A percentile compares a stretch with the other conserved stretches of the same genome.
phyloP scores from a whole-genome alignment of 2,888 invertebrate genomes.

The Dendrolimus pini region DNA sequence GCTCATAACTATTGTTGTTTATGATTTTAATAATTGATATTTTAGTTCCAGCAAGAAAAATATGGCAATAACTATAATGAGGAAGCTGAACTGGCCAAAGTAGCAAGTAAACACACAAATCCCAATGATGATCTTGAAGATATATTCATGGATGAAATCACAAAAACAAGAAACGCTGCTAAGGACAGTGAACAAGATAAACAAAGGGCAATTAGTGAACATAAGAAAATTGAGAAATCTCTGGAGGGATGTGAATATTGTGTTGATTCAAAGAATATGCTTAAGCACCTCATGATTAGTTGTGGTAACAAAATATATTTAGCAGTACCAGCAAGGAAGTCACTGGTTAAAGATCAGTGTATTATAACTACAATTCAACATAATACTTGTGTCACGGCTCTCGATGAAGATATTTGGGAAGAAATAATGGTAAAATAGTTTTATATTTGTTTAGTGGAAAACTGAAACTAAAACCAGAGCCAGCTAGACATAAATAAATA shows the following conservation, averaged over 20 bases:
- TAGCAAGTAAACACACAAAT: slow-evolving; percentile 80
- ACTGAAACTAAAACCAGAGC: too few species aligned
- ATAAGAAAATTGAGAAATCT: slow-evolving; percentile 80
- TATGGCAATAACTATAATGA: slow-evolving; percentile 87
- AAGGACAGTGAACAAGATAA: slow-evolving; percentile 79
- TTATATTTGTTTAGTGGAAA: too few species aligned
- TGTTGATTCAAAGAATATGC: slow-evolving; percentile 85
- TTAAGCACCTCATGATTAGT: slow-evolving; percentile 90
- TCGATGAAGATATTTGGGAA: slow-evolving; percentile 97
- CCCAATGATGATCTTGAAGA: slow-evolving; percentile 89
- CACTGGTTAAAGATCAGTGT: slow-evolving; percentile 91
- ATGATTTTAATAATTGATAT: slow-evolving; percentile 14
- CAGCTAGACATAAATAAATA: too few species aligned
- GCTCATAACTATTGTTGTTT: too few species aligned
- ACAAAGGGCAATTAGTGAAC: slow-evolving; percentile 83
- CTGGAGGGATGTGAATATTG: slow-evolving; percentile 90
- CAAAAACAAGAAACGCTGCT: slow-evolving; percentile 77
- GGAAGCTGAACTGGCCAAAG: slow-evolving; percentile 86
- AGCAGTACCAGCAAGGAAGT: slow-evolving; percentile 86
- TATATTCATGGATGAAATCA: slow-evolving; percentile 87
- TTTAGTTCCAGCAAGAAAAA: slow-evolving; percentile 87
- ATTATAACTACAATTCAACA: slow-evolving; percentile 91
- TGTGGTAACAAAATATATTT: slow-evolving; percentile 90
- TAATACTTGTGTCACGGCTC: slow-evolving; percentile 83
- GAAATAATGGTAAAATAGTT: slow-evolving; percentile 82